These are phyloP conservation scores for Castor canadensis DNA, from an alignment of 2,113 vertebrate species.

Conservation along the genomic window DNA sequence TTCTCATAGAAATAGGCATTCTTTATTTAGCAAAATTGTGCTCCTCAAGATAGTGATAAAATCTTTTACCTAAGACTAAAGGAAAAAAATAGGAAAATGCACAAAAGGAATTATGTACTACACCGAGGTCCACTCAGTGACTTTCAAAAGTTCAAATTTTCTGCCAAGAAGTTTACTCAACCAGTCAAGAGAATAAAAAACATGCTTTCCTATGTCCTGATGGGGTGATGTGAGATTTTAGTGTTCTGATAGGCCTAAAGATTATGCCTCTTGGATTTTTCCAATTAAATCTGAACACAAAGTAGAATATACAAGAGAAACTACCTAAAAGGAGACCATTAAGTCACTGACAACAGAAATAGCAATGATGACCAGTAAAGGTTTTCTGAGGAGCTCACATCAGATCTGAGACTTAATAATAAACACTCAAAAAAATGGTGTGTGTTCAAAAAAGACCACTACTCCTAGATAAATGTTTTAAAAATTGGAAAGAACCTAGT, in stretches of 20 bases:
- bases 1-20: constrained; percentile 31
- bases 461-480: not conserved
- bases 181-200: not conserved
- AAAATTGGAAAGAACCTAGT: not conserved
- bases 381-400: constrained; percentile 12
- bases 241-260: not conserved
- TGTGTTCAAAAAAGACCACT: not conserved
- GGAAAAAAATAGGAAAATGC: constrained; percentile 1
- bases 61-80: not conserved
- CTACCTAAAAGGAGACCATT: not conserved
- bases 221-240: not conserved
- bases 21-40: constrained; percentile 25
- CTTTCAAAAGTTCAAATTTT: constrained; percentile 28
- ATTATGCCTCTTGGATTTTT: not conserved
- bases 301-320: not conserved
- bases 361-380: not conserved
- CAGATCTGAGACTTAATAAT: not conserved
- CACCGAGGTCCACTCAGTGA: not conserved
- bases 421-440: not conserved
- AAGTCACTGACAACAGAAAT: not conserved
- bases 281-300: not conserved
- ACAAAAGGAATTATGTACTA: not conserved
- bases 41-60: constrained; percentile 7
- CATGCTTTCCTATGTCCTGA: not conserved
- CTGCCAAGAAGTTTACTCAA: not conserved